phyloP scores from a whole-genome alignment of 2,797 vertebrate genomes.

The Scolopax rusticola region DNA sequence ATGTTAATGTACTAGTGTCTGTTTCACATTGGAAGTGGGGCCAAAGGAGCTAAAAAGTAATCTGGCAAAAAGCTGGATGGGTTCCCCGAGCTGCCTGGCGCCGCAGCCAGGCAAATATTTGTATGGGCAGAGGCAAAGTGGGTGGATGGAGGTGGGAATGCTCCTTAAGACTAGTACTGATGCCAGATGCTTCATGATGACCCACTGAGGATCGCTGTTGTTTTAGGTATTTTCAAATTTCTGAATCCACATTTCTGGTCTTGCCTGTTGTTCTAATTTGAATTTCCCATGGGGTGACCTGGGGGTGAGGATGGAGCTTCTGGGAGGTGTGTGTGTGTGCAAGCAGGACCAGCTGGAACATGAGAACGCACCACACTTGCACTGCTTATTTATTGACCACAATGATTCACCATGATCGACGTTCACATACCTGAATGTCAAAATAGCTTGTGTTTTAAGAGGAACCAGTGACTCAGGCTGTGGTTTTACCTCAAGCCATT shows the following conservation, averaged over 20 bases:
- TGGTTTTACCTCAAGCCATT: conserved; percentile 59
- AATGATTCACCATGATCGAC: conserved; percentile 40
- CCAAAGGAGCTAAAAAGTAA: background rate
- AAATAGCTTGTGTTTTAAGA: conserved; percentile 39
- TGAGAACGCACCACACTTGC: background rate
- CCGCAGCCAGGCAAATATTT: background rate
- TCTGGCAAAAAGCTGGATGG: background rate
- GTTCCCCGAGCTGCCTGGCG: background rate
- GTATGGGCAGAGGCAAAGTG: background rate
- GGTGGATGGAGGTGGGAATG: background rate
- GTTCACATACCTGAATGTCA: conserved; percentile 36
- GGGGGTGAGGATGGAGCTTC: background rate
- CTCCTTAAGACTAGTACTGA: background rate
- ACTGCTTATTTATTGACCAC: background rate
- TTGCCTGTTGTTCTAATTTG: background rate
- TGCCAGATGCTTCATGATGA: background rate
- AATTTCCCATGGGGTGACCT: background rate
- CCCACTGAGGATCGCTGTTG: background rate
- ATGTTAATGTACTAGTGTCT: background rate
- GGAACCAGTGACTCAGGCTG: conserved; percentile 53
- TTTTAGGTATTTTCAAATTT: background rate
- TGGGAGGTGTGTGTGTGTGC: background rate
- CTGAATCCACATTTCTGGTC: background rate
- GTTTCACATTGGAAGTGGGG: background rate
- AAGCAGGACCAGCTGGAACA: background rate